phyloP scores from a whole-genome alignment of 1,140 invertebrate genomes.

The Cydia splendana region DNA sequence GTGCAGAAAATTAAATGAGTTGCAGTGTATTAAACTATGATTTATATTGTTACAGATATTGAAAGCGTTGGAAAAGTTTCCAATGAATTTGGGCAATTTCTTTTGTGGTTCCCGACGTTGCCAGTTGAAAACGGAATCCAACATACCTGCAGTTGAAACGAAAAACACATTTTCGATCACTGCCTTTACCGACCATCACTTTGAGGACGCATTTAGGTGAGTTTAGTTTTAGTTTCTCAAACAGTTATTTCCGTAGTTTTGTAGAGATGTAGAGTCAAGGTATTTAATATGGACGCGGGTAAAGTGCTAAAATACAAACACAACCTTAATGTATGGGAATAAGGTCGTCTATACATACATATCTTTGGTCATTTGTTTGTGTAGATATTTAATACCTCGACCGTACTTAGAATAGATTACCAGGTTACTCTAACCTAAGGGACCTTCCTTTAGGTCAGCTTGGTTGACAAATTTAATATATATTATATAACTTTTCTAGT shows the following conservation, averaged over 20 bases:
- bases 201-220: conserved; percentile 33
- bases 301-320: no score
- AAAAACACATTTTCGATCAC: background rate
- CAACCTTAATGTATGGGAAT: no score
- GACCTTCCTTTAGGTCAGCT: conserved; percentile 16
- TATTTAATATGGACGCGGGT: no score
- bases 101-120: background rate
- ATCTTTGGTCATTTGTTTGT: no score
- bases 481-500: conserved; percentile 2
- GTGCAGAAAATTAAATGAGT: background rate
- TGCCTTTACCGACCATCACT: conserved; percentile 9
- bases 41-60: background rate
- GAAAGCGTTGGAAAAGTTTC: background rate
- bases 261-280: background rate
- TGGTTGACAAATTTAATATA: background rate
- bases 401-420: conserved; percentile 45
- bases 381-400: no score
- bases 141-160: background rate
- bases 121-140: background rate
- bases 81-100: background rate
- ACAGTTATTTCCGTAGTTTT: conserved; percentile 50
- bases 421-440: conserved; percentile 37
- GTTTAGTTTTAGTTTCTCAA: no score
- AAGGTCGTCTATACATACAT: no score
- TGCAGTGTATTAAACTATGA: background rate